Conservation (phyloP, 2,113 vertebrate species). For the Aspiorhynchus laticeps region DNA sequence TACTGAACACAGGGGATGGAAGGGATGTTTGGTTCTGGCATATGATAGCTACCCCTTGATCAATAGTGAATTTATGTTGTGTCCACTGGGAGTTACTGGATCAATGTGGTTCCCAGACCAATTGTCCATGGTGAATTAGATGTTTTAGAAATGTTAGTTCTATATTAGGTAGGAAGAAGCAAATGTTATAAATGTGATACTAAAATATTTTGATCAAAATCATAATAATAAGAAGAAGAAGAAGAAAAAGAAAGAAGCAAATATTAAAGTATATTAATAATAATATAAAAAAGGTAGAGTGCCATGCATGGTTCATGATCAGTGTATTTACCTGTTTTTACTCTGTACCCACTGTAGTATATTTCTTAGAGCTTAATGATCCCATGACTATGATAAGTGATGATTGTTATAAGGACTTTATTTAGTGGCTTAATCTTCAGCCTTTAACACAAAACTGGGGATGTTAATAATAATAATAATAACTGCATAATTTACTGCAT, state of each 20-base stretch:
- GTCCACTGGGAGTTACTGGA: conserved; percentile 65
- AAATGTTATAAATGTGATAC: background rate
- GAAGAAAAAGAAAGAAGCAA: background rate
- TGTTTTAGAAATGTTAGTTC: background rate
- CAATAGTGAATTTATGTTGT: conserved; percentile 71
- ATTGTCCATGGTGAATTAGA: background rate
- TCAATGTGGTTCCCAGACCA: conserved; percentile 77
- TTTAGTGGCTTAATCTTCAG: conserved; percentile 61
- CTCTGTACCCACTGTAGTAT: background rate
- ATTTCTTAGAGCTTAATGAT: conserved; percentile 9
- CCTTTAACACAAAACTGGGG: conserved; percentile 39
- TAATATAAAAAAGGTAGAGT: background rate
- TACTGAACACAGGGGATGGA: conserved; percentile 70
- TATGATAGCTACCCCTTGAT: conserved; percentile 67
- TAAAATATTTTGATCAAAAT: background rate
- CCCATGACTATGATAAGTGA: conserved; percentile 58
- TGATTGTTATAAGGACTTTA: conserved; percentile 66
- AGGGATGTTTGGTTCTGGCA: conserved; percentile 50
- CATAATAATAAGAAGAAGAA: background rate
- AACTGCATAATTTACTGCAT: conserved; percentile 81
- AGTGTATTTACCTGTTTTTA: background rate
- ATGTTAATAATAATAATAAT: conserved; percentile 71
- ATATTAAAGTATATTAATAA: background rate
- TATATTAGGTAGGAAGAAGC: background rate
- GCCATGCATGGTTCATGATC: background rate